Base-by-base conservation (phyloP, 2,113 vertebrate species). In the Syngnathus floridae region DNA sequence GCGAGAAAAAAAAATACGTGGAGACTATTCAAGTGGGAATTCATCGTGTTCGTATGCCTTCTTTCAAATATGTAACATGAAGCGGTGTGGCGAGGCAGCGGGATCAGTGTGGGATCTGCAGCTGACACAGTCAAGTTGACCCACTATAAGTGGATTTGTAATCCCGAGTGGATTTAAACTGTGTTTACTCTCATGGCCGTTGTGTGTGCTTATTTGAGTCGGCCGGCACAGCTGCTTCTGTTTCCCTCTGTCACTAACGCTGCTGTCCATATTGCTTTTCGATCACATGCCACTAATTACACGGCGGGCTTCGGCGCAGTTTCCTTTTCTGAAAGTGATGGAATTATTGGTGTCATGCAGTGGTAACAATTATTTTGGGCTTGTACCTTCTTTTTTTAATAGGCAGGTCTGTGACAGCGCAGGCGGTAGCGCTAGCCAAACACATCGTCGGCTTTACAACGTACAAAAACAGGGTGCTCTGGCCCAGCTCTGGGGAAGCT, bases 71-170 rank as follows among this genome's bases (percentile, higher is more conserved):
- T 68, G 65, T 62, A 72, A 62, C 58, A 80, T 71, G 66, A 72
- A 81, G 69, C 58, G 21, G 40, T 49, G 75, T 67, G 37, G 67
- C 74, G 73, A 66, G 76, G 69, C 76, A 63, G 65, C 66, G 57
- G 69, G 72, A 76, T 86, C 76, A 78, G 67, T 62, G 59, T 37
- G 64, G 64, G 74, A 80, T 77, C 72, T 81, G 71, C 78, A 84
- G 81, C 75, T 77, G 79, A 84, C 82, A 87, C 57, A 65, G 65
- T 69, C 75, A 71, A 73, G 69, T 71, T 82, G 86, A 86, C 82
- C 80, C 67, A 77, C 70, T 80, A 66, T 82, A 88, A 88, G 83
- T 88, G 83, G 86, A 86, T 86, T 84, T 87, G 83, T 88, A 84
- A 87, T 88, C 86, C 80, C 19, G 26, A 80, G 78, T 84, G 76